These are phyloP conservation scores for Camponotus vicinus DNA, from an alignment of 1,140 invertebrate species.

Conservation along the genomic window DNA sequence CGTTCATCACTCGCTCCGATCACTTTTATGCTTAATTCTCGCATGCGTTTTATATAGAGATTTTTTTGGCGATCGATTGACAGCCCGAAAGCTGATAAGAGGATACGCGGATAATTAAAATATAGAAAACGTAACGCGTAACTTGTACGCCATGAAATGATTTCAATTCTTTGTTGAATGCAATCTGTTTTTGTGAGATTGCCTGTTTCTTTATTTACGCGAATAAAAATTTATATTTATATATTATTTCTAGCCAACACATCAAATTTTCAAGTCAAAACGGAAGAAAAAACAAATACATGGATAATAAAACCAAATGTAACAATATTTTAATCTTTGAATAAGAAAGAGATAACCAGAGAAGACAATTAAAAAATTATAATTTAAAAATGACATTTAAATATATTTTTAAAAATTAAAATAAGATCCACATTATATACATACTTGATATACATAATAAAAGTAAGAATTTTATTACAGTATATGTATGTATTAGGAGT, in stretches of 20 bases:
- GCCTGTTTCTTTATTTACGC: slow-evolving; percentile 36
- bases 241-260: slow-evolving; percentile 49
- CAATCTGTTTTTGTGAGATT: slow-evolving; percentile 52
- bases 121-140: slow-evolving; percentile 40
- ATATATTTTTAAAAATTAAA: not conserved
- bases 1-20: slow-evolving; percentile 59
- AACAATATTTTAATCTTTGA: not conserved
- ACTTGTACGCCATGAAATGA: slow-evolving; percentile 46
- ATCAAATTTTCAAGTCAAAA: slow-evolving; percentile 56
- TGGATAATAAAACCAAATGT: slow-evolving; percentile 18
- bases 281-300: slow-evolving; percentile 10
- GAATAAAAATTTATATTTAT: slow-evolving; percentile 56
- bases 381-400: not conserved
- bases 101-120: slow-evolving; percentile 55
- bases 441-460: not conserved
- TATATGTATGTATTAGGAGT: not conserved
- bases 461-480: not conserved
- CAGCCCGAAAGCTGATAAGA: slow-evolving; percentile 60
- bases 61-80: slow-evolving; percentile 53
- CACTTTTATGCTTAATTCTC: slow-evolving; percentile 61
- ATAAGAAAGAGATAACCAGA: not conserved
- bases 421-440: not conserved
- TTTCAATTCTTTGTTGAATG: slow-evolving; percentile 39
- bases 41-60: slow-evolving; percentile 31
- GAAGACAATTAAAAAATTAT: not conserved